Evolutionary conservation across 2,888 invertebrate species (phyloP).

Genomic region (Gryllus longicercus): DNA sequence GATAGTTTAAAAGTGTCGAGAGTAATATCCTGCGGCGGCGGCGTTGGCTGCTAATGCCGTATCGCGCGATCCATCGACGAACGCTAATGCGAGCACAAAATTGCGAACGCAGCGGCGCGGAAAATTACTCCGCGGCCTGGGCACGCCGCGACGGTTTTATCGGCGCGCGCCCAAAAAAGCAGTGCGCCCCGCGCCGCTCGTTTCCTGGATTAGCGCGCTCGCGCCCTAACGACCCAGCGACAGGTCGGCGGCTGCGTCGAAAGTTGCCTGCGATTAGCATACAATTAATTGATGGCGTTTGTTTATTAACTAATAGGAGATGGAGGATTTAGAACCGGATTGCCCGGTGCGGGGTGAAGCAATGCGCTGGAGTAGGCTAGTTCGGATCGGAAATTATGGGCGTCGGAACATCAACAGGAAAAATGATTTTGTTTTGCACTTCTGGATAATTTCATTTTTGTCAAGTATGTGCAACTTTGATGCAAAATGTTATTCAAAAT

Average conservation of each 20-base stretch:
- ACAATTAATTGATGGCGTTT: background rate
- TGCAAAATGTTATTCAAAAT: no score
- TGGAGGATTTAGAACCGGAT: background rate
- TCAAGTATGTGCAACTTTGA: no score
- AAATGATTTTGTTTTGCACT: no score
- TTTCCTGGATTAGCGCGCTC: background rate
- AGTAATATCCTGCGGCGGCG: background rate
- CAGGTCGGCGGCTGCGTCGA: background rate
- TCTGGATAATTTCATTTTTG: no score
- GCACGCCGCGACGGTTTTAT: background rate
- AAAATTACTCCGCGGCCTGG: background rate
- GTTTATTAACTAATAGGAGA: constrained; percentile 7
- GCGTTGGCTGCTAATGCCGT: background rate
- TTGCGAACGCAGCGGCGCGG: background rate
- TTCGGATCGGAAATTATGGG: no score
- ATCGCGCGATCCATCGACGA: background rate
- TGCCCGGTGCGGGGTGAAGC: background rate
- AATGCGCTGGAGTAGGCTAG: background rate
- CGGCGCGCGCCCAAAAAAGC: background rate
- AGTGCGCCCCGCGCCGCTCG: background rate
- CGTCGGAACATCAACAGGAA: no score
- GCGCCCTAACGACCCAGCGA: background rate
- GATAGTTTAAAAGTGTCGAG: constrained; percentile 17
- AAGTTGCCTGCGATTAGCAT: background rate
- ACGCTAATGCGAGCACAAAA: background rate